Percentiles rank a stretch among this genome's conserved stretches.
Evolutionary conservation across 2,888 invertebrate species (phyloP).

Genomic region (Spilosoma lubricipeda): DNA sequence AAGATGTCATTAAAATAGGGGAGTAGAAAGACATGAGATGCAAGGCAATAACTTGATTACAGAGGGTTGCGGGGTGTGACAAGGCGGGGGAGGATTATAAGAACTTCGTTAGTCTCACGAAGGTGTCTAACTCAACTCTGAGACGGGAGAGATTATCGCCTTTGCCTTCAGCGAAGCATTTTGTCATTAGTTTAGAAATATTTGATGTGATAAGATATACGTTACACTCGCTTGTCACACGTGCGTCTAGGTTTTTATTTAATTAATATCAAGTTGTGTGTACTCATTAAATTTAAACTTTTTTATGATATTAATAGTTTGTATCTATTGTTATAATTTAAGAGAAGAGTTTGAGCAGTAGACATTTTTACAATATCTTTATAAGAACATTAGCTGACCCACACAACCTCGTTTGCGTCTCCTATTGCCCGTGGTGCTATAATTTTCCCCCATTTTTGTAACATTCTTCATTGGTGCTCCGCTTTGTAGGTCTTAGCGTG

Average conservation of each 20-base stretch:
- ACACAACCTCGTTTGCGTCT: no score
- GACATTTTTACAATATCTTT: no score
- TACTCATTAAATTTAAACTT: no score
- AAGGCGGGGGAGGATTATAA: slow-evolving; percentile 75
- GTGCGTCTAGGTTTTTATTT: slow-evolving; percentile 4
- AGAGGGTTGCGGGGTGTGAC: slow-evolving; percentile 53
- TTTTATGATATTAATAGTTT: not conserved
- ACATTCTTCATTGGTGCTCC: no score
- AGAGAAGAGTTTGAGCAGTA: no score
- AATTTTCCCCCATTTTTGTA: no score
- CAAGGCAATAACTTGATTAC: slow-evolving; percentile 82
- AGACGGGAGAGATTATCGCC: slow-evolving; percentile 80
- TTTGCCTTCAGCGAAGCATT: slow-evolving; percentile 74
- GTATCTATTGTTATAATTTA: not conserved
- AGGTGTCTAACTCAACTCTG: slow-evolving; percentile 82
- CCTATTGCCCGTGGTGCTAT: no score
- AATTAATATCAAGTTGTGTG: not conserved
- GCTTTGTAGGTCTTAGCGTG: no score
- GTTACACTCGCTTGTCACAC: slow-evolving; percentile 35
- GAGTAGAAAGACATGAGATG: slow-evolving; percentile 77
- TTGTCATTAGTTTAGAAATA: slow-evolving; percentile 69
- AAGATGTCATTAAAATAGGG: slow-evolving; percentile 60
- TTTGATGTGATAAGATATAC: slow-evolving; percentile 57
- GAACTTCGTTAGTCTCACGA: slow-evolving; percentile 84
- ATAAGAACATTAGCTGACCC: no score